A percentile compares a stretch with the other conserved stretches of the same genome.
Evolutionary conservation across 2,797 vertebrate species (phyloP).

Genomic region (Potorous gilbertii): DNA sequence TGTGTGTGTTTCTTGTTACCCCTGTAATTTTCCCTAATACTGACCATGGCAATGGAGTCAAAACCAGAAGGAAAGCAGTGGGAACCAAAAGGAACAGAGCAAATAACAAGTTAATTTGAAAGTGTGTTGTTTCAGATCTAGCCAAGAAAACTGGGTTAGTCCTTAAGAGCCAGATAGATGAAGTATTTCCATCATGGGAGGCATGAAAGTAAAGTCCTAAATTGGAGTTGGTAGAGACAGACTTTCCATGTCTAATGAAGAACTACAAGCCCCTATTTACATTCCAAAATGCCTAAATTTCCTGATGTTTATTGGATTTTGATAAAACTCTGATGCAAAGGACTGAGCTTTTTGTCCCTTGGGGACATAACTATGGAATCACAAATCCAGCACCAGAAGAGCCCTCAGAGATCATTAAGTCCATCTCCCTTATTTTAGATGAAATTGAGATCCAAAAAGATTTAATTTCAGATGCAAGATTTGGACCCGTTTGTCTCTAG

Average conservation of each 20-base stretch:
- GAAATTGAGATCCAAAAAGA: neutral
- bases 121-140: neutral
- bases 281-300: neutral
- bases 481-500: neutral
- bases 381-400: neutral
- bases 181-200: constrained; percentile 21
- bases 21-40: neutral
- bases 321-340: neutral
- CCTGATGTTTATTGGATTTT: neutral
- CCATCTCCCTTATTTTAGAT: neutral
- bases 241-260: constrained; percentile 1
- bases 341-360: neutral
- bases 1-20: neutral
- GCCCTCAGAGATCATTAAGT: neutral
- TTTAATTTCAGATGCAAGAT: neutral
- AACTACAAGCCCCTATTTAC: neutral
- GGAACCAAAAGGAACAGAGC: neutral
- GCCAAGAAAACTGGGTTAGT: neutral
- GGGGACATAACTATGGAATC: neutral
- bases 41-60: neutral
- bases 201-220: neutral
- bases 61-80: constrained; percentile 4
- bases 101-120: neutral
- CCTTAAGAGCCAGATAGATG: constrained; percentile 31
- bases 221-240: neutral